These are phyloP conservation scores for Anhinga rufa DNA, from an alignment of 2,113 vertebrate genomes.

Conservation along the genomic window DNA sequence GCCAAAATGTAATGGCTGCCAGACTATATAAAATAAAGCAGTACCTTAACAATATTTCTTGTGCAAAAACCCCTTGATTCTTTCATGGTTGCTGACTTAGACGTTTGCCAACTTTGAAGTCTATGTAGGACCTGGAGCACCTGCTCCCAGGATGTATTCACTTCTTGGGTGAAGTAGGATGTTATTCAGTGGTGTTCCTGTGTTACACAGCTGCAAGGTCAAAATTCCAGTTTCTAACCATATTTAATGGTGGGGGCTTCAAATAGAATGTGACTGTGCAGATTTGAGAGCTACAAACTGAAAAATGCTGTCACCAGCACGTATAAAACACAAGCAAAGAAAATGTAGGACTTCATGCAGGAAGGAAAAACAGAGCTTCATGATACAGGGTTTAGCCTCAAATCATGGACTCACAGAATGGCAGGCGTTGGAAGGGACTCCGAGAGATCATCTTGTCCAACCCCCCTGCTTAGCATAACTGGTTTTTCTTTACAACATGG, in stretches of 20 bases:
- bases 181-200: neutral
- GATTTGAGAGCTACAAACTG: neutral
- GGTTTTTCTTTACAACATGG: neutral
- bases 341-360: neutral
- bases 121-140: neutral
- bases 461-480: neutral
- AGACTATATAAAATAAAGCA: neutral
- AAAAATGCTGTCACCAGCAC: neutral
- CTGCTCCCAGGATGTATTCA: neutral
- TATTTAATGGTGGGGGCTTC: neutral
- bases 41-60: neutral
- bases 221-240: neutral
- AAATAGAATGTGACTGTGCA: neutral
- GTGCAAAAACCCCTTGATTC: neutral
- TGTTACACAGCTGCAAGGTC: neutral
- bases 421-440: too few relatives aligned
- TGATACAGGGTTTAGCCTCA: neutral
- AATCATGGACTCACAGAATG: too few relatives aligned
- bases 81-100: neutral
- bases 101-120: too few relatives aligned
- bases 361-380: neutral
- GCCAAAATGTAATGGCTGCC: neutral
- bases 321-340: neutral
- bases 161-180: neutral
- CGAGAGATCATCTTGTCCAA: too few relatives aligned